Base-by-base conservation (phyloP, 2,888 invertebrate species). In the Blastobasis lacticolella region DNA sequence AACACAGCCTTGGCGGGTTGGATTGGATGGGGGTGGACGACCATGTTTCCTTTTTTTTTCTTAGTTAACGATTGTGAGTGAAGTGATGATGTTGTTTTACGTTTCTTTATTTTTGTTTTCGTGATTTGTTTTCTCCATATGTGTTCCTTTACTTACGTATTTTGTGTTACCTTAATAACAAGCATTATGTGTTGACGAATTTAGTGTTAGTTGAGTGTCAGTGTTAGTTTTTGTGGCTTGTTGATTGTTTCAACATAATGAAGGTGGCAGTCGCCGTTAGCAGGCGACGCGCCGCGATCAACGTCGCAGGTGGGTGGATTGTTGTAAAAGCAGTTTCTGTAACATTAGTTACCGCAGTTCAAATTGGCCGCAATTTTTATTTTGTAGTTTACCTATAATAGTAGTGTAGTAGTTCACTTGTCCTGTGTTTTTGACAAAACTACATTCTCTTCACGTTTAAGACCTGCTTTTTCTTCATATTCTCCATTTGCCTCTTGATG, bases 171-270 rank as follows among this genome's bases (percentile, higher is more conserved):
- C 60, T 58, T 55, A 49, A 49, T 53, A 45, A 53, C 60, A 56
- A 65, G 62, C 57, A 74, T 61, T 51, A 73, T 80, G 77, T 73
- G 60, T 71, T 69, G 61, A 55, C 53, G 58, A 58, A 60, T 61
- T 58, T 53, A 60, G 58, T 63, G 62, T 61, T 69, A 62, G 57
- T 61, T 69, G 58, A 45, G 60, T 65, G 69, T 66, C 62, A 59
- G 67, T 68, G 62, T 59, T 57, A 58, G 60, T 65, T 75, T 71
- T 65, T 65, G 63, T 70, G 74, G 75, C 74, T 75, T 73, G 63
- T 75, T 75, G 69, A 64, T 72, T 73, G 71, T 78, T 78, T 77
- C 75, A 70, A 78, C 73, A 82, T 70, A 72, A 85, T 87, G 87
- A 84, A 78, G 80, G 78, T 80, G 80, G 77, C 76, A 66, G 69